phyloP scores from a whole-genome alignment of 1,140 invertebrate genomes.

The Propsilocerus akamusi region DNA sequence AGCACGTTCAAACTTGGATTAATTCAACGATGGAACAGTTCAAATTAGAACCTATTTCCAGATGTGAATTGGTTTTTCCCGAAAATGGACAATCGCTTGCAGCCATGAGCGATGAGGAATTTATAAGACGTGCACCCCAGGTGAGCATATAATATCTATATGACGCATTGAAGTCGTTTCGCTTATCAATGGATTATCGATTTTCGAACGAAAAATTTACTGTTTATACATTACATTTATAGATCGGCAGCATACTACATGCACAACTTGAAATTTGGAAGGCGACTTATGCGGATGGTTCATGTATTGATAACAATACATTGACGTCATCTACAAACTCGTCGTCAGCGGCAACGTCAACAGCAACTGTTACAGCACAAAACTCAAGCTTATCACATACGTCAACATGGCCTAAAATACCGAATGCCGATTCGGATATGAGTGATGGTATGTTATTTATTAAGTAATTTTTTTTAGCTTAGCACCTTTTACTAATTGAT shows the following conservation, averaged over 20 bases:
- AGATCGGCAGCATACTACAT: constrained; percentile 69
- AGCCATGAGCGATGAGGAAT: constrained; percentile 65
- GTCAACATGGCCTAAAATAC: background rate
- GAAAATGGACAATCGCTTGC: constrained; percentile 52
- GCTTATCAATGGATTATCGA: background rate
- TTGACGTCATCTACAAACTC: constrained; percentile 5
- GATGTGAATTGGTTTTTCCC: constrained; percentile 43
- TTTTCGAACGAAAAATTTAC: background rate
- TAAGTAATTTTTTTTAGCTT: background rate
- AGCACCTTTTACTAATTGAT: background rate
- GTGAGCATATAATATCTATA: constrained; percentile 26
- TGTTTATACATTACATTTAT: constrained; percentile 13
- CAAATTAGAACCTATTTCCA: constrained; percentile 45
- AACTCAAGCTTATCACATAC: background rate
- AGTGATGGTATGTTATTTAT: constrained; percentile 5
- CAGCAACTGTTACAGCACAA: constrained; percentile 9
- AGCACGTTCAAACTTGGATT: constrained; percentile 72
- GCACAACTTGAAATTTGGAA: constrained; percentile 88
- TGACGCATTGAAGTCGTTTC: background rate
- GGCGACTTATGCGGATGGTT: constrained; percentile 28
- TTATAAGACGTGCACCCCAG: constrained; percentile 58
- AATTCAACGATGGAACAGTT: constrained; percentile 66
- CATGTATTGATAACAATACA: background rate
- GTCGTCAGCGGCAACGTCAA: constrained; percentile 11
- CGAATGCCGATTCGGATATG: constrained; percentile 1